Base-by-base conservation (phyloP, 2,797 vertebrate species). In the Sternotherus odoratus region DNA sequence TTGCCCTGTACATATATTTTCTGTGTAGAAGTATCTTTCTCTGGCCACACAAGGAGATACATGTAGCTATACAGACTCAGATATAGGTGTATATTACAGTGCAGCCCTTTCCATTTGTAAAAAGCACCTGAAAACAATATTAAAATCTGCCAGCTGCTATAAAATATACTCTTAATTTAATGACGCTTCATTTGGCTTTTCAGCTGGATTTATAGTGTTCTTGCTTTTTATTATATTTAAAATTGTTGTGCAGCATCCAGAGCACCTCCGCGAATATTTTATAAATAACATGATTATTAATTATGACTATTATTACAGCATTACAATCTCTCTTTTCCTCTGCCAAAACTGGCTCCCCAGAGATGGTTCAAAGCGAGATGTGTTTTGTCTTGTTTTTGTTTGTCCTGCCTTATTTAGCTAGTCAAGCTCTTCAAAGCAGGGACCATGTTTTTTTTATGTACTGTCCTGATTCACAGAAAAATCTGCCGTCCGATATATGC, bases 241-340 rank as follows among this genome's bases (percentile, higher is more conserved):
- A 96, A 83, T 82, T 2, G 0, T 23, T 79, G 74, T 77, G 12
- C 10, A 81, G 63, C 81, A 86, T 89, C 87, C 88, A 86, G 85
- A 92, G 79, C 57, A 81, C 43, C 12, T 26, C 43, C 66, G 83
- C 79, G 88, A 83, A 87, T 85, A 93, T 86, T 95, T 91, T 92
- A 95, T 89, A 97, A 96, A 95, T 90, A 94, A 50, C 94, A 96
- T 95, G 95, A 96, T 96, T 97, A 96, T 89, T 87, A 63, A 63
- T 96, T 72, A 90, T 87, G 93, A 85, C 60, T 86, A 69, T 85
- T 96, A 89, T 89, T 96, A 66, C 93, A 87, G 86, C 83, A 92
- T 96, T 85, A 95, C 83, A 66, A 49, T 83, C 72, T 90, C 92
- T 96, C 85, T 96, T 89, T 96, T 96, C 96, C 91, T 82, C 90